Conservation (phyloP, 2,797 vertebrate species). For the Heliangelus exortis region DNA sequence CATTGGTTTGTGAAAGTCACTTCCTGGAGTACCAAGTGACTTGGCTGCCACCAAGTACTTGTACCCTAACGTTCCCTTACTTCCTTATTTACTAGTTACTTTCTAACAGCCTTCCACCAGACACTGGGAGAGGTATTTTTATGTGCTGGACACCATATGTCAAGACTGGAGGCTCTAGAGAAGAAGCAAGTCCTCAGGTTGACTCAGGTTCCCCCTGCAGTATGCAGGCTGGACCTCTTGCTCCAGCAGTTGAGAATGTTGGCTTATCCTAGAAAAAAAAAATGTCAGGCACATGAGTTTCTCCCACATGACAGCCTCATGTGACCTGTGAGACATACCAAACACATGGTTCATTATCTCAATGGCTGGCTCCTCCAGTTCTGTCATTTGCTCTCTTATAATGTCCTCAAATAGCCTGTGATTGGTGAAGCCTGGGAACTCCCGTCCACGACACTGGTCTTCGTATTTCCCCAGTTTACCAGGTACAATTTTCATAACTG, state of each 20-base stretch:
- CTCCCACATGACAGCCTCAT: not conserved
- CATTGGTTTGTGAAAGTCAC: not conserved
- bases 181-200: not conserved
- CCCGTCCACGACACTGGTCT: constrained; percentile 81
- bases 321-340: constrained; percentile 55
- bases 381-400: constrained; percentile 79
- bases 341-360: constrained; percentile 73
- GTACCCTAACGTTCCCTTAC: not conserved
- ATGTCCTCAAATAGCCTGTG: constrained; percentile 87
- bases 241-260: not conserved
- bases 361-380: constrained; percentile 84
- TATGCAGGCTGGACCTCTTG: not conserved
- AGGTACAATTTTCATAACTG: constrained; percentile 71
- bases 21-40: not conserved
- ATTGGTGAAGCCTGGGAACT: constrained; percentile 87
- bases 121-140: not conserved
- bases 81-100: not conserved
- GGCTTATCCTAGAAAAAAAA: not conserved
- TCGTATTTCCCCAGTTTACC: constrained; percentile 75
- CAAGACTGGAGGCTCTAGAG: not conserved
- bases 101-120: not conserved
- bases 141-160: not conserved
- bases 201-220: not conserved
- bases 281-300: not conserved
- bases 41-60: not conserved